These are phyloP conservation scores for Schizotus pectinicornis DNA, from an alignment of 2,888 invertebrate species.

Conservation along the genomic window DNA sequence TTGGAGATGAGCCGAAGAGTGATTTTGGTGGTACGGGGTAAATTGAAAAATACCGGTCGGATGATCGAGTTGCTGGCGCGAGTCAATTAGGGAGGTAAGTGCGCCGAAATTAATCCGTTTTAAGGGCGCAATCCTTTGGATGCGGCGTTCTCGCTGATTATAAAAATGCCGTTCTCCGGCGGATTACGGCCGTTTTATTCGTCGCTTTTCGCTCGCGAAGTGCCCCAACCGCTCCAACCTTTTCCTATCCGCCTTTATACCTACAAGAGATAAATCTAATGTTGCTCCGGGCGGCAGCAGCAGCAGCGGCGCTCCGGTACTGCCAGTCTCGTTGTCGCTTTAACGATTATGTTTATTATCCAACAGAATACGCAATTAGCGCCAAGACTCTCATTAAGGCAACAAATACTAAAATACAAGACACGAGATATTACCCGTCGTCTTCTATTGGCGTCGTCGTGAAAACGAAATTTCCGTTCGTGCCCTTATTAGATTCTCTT, in stretches of 20 bases:
- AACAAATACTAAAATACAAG: constrained; percentile 22
- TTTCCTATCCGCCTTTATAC: constrained; percentile 13
- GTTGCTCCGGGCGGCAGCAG: constrained; percentile 3
- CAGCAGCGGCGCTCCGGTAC: constrained; percentile 1
- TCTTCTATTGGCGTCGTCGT: not conserved
- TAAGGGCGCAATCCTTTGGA: too few species aligned
- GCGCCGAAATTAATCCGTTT: too few species aligned
- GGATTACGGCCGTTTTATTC: constrained; percentile 7
- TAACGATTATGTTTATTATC: constrained; percentile 53
- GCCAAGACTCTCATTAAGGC: constrained; percentile 49
- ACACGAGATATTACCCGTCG: constrained; percentile 16
- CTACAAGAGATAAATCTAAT: constrained; percentile 17
- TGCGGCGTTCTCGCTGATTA: not conserved
- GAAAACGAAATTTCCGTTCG: not conserved
- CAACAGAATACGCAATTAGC: constrained; percentile 52
- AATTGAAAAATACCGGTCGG: too few species aligned
- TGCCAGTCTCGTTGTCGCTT: constrained; percentile 35
- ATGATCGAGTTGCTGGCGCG: too few species aligned
- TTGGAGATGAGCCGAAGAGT: too few species aligned
- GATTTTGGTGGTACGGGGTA: too few species aligned
- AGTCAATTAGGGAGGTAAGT: too few species aligned
- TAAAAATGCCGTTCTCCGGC: not conserved
- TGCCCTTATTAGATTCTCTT: too few species aligned
- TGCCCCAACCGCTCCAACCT: constrained; percentile 1
- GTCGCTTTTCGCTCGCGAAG: not conserved